phyloP scores from a whole-genome alignment of 2,888 invertebrate species.

The Eucriotettix oculatus region DNA sequence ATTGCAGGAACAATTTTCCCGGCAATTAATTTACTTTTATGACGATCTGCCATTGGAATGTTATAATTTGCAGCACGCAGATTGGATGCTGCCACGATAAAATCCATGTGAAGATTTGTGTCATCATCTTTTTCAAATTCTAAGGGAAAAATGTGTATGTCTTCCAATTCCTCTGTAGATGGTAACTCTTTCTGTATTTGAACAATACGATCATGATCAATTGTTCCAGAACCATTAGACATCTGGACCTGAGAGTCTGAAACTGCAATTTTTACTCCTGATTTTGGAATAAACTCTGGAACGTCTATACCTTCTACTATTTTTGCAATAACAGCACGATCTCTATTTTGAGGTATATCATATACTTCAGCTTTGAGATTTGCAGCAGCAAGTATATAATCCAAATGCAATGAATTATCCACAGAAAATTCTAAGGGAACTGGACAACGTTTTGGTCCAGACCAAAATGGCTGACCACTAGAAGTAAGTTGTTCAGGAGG shows the following conservation, averaged over 20 bases:
- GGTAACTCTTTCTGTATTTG: conserved; percentile 46
- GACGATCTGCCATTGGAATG: conserved; percentile 86
- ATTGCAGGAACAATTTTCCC: conserved; percentile 99
- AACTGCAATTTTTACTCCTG: conserved; percentile 90
- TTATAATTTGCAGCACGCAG: conserved; percentile 92
- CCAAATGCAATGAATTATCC: conserved; percentile 60
- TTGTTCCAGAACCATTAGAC: conserved; percentile 33
- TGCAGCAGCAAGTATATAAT: conserved; percentile 81
- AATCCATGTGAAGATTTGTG: conserved; percentile 95
- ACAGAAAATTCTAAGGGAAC: conserved; percentile 54
- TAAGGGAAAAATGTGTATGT: conserved; percentile 57
- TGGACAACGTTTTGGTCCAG: conserved; percentile 92
- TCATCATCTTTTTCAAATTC: conserved; percentile 99
- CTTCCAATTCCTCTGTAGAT: conserved; percentile 33
- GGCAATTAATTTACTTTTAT: conserved; percentile 80
- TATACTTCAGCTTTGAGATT: conserved; percentile 79
- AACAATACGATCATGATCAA: conserved; percentile 55
- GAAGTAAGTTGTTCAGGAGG: conserved; percentile 80
- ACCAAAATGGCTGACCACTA: conserved; percentile 91
- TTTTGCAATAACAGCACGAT: conserved; percentile 47
- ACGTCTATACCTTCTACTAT: conserved; percentile 51
- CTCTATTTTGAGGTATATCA: conserved; percentile 54
- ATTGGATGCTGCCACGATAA: conserved; percentile 95
- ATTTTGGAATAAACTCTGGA: conserved; percentile 77
- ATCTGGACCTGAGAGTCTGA: conserved; percentile 81